Evolutionary conservation across 2,113 vertebrate species (phyloP), one percentile per base, ranked within the genome.

Genomic region (Himantopus leucocephalus): DNA sequence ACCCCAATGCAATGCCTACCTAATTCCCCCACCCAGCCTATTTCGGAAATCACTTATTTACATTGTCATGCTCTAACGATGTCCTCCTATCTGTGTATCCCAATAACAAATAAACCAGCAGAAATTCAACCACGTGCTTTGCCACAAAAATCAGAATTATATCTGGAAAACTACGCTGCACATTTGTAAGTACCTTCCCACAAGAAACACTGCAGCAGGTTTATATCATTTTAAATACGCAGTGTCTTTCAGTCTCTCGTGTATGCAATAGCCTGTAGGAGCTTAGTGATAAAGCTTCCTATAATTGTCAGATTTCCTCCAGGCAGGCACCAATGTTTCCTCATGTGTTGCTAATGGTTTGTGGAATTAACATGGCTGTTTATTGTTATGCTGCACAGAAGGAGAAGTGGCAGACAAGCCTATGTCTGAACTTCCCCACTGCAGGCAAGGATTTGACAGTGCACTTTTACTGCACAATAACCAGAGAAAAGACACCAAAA

Each of bases 271-370:
- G 94, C 84, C 95, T 70, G 91, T 94, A 96, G 84, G 89, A 94
- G 89, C 94, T 95, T 76, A 95, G 94, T 92, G 94, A 95, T 96
- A 97, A 95, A 97, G 97, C 96, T 94, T 95, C 96, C 94, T 85
- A 76, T 94, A 96, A 97, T 92, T 96, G 97, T 90, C 87, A 95
- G 60, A 87, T 95, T 95, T 95, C 94, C 96, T 97, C 77, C 94
- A 96, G 96, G 92, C 96, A 96, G 95, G 93, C 92, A 95, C 94
- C 95, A 90, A 7, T 94, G 97, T 88, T 83, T 94, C 91, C 94
- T 96, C 87, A 95, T 97, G 97, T 97, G 96, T 94, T 93, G 95
- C 96, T 96, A 97, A 95, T 94, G 91, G 93, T 67, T 92, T 87
- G 70, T 85, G 91, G 95, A 97, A 95, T 95, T 95, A 97, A 94